Evolutionary conservation across 2,888 invertebrate species (phyloP).

Genomic region (Xestia c-nigrum): DNA sequence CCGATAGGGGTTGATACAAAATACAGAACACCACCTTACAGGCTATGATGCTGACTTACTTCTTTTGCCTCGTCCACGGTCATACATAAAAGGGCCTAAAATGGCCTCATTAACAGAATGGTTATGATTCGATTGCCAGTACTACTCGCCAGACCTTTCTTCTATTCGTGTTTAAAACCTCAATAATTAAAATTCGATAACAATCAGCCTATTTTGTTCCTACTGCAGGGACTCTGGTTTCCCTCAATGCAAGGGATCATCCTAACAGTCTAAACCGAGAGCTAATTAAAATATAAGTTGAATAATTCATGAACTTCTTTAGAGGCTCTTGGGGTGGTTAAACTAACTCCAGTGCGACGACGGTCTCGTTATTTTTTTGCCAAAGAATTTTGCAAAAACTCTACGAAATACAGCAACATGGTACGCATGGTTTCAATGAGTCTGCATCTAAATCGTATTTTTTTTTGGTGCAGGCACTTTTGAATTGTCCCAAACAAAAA

Average conservation of each 20-base stretch:
- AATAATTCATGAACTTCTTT: slow-evolving; percentile 7
- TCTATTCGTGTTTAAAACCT: too few species aligned
- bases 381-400: background rate
- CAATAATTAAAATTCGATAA: background rate
- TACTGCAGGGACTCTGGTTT: background rate
- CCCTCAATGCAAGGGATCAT: background rate
- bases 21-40: too few species aligned
- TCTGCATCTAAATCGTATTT: too few species aligned
- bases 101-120: too few species aligned
- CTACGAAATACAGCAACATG: too few species aligned
- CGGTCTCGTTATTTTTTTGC: background rate
- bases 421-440: too few species aligned
- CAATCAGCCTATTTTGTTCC: background rate
- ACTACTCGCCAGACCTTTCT: too few species aligned
- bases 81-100: too few species aligned
- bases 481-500: background rate
- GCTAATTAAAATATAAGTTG: background rate
- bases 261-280: background rate
- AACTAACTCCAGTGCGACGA: background rate
- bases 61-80: background rate
- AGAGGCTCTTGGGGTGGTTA: background rate
- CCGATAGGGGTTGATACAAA: too few species aligned
- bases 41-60: background rate
- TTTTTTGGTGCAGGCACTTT: background rate
- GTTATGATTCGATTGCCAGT: too few species aligned